These are phyloP conservation scores for Mylabris sibirica DNA, from an alignment of 2,888 invertebrate species.

Conservation along the genomic window DNA sequence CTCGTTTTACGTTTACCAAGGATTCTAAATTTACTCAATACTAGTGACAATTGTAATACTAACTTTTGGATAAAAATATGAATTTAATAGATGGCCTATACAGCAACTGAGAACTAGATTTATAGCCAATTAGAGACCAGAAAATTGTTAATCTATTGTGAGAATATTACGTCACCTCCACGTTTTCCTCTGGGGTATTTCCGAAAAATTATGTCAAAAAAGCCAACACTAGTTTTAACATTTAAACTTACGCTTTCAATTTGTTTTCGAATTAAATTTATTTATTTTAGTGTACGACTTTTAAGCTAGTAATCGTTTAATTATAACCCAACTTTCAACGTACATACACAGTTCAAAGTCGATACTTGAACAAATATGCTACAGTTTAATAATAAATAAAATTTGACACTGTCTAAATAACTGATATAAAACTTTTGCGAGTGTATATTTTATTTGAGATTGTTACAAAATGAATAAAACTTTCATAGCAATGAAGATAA, in stretches of 20 bases:
- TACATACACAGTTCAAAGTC: background rate
- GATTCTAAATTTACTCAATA: too few species aligned
- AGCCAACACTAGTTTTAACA: slow-evolving; percentile 29
- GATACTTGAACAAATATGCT: slow-evolving; percentile 15
- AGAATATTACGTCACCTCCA: slow-evolving; percentile 16
- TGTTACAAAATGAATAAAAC: background rate
- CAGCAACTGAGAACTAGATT: background rate
- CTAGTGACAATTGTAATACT: too few species aligned
- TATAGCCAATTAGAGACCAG: background rate
- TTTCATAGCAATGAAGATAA: slow-evolving; percentile 1
- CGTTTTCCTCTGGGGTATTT: slow-evolving; percentile 30
- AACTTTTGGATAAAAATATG: too few species aligned
- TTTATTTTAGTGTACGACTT: slow-evolving; percentile 25
- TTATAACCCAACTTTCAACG: slow-evolving; percentile 11
- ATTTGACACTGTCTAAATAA: slow-evolving; percentile 14
- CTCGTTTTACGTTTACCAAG: too few species aligned
- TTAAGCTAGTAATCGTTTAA: slow-evolving; percentile 28
- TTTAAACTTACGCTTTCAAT: slow-evolving; percentile 23
- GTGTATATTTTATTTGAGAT: slow-evolving; percentile 1
- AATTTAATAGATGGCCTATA: too few species aligned
- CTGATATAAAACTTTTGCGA: slow-evolving; percentile 12
- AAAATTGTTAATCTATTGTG: background rate
- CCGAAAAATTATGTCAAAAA: slow-evolving; percentile 26
- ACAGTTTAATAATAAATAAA: slow-evolving; percentile 12
- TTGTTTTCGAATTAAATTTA: slow-evolving; percentile 24